Evolutionary conservation across 2,888 invertebrate species (phyloP).

Genomic region (Harpalus rubripes): DNA sequence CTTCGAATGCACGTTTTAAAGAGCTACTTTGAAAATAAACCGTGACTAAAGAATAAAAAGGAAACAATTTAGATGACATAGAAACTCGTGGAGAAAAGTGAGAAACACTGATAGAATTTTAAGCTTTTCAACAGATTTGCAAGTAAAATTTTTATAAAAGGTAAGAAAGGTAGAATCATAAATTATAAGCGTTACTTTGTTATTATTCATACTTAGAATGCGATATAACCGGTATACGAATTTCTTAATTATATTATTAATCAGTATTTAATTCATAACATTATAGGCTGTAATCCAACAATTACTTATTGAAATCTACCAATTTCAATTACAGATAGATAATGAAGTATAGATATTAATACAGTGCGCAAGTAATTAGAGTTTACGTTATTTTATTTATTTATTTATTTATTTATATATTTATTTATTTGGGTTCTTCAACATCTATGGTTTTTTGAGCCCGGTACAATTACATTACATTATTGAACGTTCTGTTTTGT

Average conservation of each 20-base stretch:
- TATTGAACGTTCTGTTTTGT: no score
- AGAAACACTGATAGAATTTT: slow-evolving; percentile 29
- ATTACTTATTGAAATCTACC: neutral
- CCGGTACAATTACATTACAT: no score
- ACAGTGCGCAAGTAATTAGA: no score
- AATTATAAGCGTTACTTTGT: neutral
- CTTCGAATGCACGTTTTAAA: neutral
- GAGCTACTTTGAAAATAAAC: slow-evolving; percentile 32
- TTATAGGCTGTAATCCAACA: neutral
- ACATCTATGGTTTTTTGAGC: no score
- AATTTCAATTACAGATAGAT: neutral
- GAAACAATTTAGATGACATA: slow-evolving; percentile 42
- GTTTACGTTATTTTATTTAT: no score
- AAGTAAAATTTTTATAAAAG: slow-evolving; percentile 27
- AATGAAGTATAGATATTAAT: neutral
- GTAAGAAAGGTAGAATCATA: neutral
- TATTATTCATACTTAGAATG: neutral
- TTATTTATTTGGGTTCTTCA: no score
- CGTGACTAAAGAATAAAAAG: slow-evolving; percentile 48
- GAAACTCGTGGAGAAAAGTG: slow-evolving; percentile 14
- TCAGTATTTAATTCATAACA: neutral
- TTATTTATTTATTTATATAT: no score
- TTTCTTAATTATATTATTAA: neutral
- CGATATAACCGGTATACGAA: neutral
- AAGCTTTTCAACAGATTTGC: slow-evolving; percentile 38